phyloP scores from a whole-genome alignment of 2,888 invertebrate genomes.

The Colostygia pectinataria region DNA sequence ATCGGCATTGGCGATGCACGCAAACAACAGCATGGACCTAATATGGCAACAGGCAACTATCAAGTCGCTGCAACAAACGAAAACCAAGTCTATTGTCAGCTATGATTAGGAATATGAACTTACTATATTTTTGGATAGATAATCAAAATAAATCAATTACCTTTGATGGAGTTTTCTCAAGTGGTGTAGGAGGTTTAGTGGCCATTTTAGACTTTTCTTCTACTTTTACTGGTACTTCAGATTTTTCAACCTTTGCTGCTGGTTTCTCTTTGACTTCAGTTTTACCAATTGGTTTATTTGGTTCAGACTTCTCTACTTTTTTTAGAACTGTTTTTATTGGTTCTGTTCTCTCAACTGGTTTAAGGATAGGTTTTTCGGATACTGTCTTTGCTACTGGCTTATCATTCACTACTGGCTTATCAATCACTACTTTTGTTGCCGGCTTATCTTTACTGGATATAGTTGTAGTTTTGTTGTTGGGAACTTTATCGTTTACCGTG shows the following conservation, averaged over 20 bases:
- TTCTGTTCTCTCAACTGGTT: slow-evolving; percentile 40
- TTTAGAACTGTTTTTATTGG: slow-evolving; percentile 30
- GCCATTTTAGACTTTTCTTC: slow-evolving; percentile 71
- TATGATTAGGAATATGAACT: too few species aligned
- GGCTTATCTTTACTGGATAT: slow-evolving; percentile 43
- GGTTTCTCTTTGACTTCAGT: slow-evolving; percentile 35
- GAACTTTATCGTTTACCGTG: slow-evolving; percentile 44
- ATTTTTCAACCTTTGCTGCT: slow-evolving; percentile 45
- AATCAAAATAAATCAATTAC: slow-evolving; percentile 38
- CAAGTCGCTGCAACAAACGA: too few species aligned
- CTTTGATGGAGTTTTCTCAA: slow-evolving; percentile 71
- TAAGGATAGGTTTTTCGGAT: slow-evolving; percentile 38
- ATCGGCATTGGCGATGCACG: too few species aligned
- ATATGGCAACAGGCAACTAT: too few species aligned
- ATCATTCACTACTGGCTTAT: slow-evolving; percentile 42
- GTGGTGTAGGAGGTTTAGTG: slow-evolving; percentile 70
- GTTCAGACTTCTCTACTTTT: slow-evolving; percentile 25
- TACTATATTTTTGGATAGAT: too few species aligned
- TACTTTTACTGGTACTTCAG: slow-evolving; percentile 46
- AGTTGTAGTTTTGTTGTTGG: slow-evolving; percentile 38
- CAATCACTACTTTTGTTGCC: slow-evolving; percentile 41
- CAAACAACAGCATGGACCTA: too few species aligned
- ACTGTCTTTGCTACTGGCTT: slow-evolving; percentile 39
- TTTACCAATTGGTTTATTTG: slow-evolving; percentile 29
- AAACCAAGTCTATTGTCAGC: too few species aligned